phyloP scores from a whole-genome alignment of 2,113 vertebrate genomes.

The Sander lucioperca region DNA sequence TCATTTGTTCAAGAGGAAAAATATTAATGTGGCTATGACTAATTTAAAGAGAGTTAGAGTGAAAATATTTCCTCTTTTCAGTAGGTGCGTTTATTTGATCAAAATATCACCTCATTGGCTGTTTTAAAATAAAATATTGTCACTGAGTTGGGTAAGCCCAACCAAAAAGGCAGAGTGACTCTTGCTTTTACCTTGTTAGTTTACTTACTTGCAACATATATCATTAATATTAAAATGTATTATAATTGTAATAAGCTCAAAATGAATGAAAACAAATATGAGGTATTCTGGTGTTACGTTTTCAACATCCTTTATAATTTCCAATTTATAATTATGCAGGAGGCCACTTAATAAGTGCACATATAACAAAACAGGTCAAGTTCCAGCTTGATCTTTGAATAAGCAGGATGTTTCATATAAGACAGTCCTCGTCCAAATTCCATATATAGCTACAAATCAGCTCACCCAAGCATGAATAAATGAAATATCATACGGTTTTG shows the following conservation, averaged over 20 bases:
- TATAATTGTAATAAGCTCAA: slow-evolving; percentile 37
- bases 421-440: slow-evolving; percentile 32
- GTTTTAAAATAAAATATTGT: slow-evolving; percentile 17
- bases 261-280: slow-evolving; percentile 57
- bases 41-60: neutral
- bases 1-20: neutral
- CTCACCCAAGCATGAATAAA: slow-evolving; percentile 24
- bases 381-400: slow-evolving; percentile 85
- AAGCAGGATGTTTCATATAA: slow-evolving; percentile 28
- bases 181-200: slow-evolving; percentile 37
- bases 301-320: slow-evolving; percentile 51
- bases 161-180: slow-evolving; percentile 4
- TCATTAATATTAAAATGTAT: slow-evolving; percentile 36
- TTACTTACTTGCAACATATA: slow-evolving; percentile 33
- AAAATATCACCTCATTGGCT: slow-evolving; percentile 7
- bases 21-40: neutral
- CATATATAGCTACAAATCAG: slow-evolving; percentile 26
- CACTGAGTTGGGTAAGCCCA: slow-evolving; percentile 6
- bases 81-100: neutral
- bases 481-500: slow-evolving; percentile 29
- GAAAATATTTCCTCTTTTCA: neutral
- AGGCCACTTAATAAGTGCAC: slow-evolving; percentile 69
- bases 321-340: slow-evolving; percentile 51
- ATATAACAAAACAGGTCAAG: slow-evolving; percentile 80
- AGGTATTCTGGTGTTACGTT: slow-evolving; percentile 71